A percentile compares a stretch with the other conserved stretches of the same genome.
Conservation (phyloP, 2,888 invertebrate species). For the Ectemnius continuus region DNA sequence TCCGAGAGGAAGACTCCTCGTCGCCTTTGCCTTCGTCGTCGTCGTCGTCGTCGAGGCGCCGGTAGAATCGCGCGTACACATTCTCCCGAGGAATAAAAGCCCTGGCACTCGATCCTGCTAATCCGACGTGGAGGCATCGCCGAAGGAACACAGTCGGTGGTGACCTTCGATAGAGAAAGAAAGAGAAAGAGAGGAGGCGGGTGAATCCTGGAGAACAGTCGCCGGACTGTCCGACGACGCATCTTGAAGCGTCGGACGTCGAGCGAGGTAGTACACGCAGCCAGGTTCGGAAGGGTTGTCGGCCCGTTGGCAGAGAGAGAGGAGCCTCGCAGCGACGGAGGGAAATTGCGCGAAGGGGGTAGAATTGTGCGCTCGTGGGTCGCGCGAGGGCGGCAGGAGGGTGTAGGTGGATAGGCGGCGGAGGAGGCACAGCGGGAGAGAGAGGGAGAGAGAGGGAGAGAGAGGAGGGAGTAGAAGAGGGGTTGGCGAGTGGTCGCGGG, state of each 20-base stretch:
- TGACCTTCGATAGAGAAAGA: background rate
- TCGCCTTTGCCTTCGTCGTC: slow-evolving; percentile 20
- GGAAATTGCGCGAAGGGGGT: background rate
- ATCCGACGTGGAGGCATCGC: background rate
- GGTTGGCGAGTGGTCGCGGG: background rate
- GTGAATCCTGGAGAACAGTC: background rate
- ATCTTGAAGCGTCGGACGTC: background rate
- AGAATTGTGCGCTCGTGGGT: background rate
- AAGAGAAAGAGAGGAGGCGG: background rate
- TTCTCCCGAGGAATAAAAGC: background rate
- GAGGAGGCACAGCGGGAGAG: slow-evolving; percentile 14
- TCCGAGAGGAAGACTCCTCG: background rate
- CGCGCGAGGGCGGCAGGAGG: slow-evolving; percentile 4
- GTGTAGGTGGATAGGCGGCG: slow-evolving; percentile 6
- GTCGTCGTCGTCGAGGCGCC: slow-evolving; percentile 12
- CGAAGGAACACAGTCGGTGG: background rate
- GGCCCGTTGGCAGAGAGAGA: background rate
- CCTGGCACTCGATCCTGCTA: background rate
- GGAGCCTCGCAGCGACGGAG: slow-evolving; percentile 2
- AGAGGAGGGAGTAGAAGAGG: slow-evolving; percentile 8
- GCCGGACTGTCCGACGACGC: background rate
- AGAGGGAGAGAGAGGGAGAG: slow-evolving; percentile 15
- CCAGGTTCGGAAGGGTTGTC: background rate
- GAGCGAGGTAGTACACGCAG: background rate
- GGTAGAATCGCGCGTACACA: background rate